These are phyloP conservation scores for Smithornis capensis DNA, from an alignment of 2,113 vertebrate species.

Conservation along the genomic window DNA sequence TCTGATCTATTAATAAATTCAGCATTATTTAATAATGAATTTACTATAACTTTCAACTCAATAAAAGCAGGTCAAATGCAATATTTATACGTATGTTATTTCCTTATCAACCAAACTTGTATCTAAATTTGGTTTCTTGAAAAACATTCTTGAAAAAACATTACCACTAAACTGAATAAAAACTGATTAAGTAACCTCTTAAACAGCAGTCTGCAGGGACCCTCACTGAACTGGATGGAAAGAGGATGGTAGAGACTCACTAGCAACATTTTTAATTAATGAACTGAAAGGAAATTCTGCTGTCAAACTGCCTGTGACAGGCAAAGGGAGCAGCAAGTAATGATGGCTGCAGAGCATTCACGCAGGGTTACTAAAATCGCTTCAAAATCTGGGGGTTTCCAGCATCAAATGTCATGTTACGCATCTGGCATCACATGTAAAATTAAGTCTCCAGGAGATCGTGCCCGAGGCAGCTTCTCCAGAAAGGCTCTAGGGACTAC, in stretches of 20 bases:
- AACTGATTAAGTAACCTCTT: neutral
- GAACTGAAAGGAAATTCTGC: neutral
- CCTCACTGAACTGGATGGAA: neutral
- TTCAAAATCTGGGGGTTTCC: conserved; percentile 8
- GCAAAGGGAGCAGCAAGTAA: neutral
- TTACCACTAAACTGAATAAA: neutral
- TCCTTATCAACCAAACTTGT: neutral
- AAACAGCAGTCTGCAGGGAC: neutral
- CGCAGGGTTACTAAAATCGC: neutral
- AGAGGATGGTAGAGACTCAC: neutral
- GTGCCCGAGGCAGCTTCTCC: neutral
- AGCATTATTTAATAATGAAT: neutral
- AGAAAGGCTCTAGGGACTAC: neutral
- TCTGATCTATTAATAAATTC: neutral
- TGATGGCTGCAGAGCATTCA: neutral
- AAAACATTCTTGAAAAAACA: neutral
- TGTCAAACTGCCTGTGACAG: neutral
- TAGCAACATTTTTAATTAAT: neutral
- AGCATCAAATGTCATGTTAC: neutral
- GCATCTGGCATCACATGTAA: neutral
- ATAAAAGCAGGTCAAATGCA: neutral
- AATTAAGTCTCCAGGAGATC: neutral
- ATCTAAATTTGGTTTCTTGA: neutral
- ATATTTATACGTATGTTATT: neutral
- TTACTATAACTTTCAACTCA: neutral